Percentiles rank a stretch among this genome's conserved stretches.
Evolutionary conservation across 2,797 vertebrate genomes (phyloP).

Genomic region (Vultur gryphus): DNA sequence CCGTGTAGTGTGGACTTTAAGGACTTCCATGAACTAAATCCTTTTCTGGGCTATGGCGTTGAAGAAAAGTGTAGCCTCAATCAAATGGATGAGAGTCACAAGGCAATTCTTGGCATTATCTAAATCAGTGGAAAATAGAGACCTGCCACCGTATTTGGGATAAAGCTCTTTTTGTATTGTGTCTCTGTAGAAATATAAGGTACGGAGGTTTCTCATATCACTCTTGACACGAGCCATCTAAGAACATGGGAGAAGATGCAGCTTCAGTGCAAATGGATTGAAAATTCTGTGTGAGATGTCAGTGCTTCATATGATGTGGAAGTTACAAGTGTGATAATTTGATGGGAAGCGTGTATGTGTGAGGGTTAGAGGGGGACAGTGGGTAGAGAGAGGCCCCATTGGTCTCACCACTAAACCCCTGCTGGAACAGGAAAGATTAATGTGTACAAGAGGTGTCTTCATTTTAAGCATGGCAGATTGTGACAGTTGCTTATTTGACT

Average conservation of each 20-base stretch:
- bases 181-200: background rate
- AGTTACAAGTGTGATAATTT: background rate
- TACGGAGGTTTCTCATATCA: accelerated
- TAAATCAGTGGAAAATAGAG: background rate
- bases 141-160: background rate
- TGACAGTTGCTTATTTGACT: background rate
- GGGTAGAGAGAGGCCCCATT: background rate
- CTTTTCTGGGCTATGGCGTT: background rate
- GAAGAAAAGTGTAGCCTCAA: background rate
- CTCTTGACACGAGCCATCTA: background rate
- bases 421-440: too few relatives aligned
- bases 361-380: too few relatives aligned
- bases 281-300: background rate
- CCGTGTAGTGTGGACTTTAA: accelerated
- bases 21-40: background rate
- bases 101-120: background rate
- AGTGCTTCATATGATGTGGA: background rate
- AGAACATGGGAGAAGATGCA: background rate
- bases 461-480: background rate
- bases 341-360: accelerated
- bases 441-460: background rate
- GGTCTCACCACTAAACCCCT: background rate
- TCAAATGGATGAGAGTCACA: background rate
- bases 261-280: background rate
- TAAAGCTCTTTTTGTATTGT: background rate